Evolutionary conservation across 2,888 invertebrate species (phyloP), one percentile per base, ranked within the genome.

Genomic region (Andrena dorsata): DNA sequence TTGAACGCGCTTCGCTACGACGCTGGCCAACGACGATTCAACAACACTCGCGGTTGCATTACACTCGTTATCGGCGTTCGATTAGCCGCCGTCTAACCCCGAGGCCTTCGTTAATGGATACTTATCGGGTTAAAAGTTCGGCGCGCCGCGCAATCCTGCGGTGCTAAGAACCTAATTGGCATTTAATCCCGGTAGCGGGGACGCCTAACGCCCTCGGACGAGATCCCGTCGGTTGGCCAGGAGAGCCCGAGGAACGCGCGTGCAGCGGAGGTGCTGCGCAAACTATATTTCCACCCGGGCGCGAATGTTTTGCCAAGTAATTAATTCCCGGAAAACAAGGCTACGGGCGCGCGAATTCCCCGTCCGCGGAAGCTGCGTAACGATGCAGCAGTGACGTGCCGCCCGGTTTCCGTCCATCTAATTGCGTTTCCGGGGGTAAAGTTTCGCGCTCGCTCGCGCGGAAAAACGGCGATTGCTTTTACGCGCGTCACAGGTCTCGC

Each of bases 81-180:
- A 82, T 81, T 58, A 82, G 60, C 68, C n/a, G 20, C n/a, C 16
- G 26, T 32, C 7, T n/a, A 71, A 10, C 49, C 20, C 58, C 53
- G 32, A 23, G 58, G 72, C 58, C 30, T 41, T 81, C 83, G 85
- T 88, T 90, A 90, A 90, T 87, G 82, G 88, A 75, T 89, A 88
- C 90, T 92, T 89, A 91, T 92, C 88, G 86, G 89, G 90, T 92
- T 89, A 90, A 90, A 92, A 91, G 84, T 90, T 91, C 85, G 82
- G 87, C 88, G 74, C 80, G 85, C 77, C 86, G 84, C 85, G 88
- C 85, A 89, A 90, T 91, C 88, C 90, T 88, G 86, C 76, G 84
- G 86, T 84, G 89, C 86, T 88, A 88, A 89, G 89, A 90, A 90
- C 88, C 90, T 90, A 92, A 92, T 92, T 91, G 90, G 88, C 89